These are phyloP conservation scores for Steinernema hermaphroditum DNA, from an alignment of 2,888 invertebrate species.

Conservation along the genomic window DNA sequence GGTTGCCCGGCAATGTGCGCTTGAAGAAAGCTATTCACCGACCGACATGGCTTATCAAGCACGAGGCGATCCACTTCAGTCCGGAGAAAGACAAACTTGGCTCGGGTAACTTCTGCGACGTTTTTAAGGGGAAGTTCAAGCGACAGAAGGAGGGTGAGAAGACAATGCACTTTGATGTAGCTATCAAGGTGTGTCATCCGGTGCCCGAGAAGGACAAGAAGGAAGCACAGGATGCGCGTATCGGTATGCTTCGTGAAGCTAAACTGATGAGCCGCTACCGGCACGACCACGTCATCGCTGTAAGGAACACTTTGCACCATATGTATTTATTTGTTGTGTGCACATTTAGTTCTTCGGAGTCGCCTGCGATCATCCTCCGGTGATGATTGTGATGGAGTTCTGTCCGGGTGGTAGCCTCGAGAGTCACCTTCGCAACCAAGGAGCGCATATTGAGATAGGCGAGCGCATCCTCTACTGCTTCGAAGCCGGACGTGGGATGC, in stretches of 20 bases:
- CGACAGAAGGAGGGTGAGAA: neutral
- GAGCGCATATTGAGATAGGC: slow-evolving; percentile 7
- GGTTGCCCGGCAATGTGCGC: slow-evolving; percentile 36
- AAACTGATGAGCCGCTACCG: slow-evolving; percentile 49
- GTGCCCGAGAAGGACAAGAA: slow-evolving; percentile 22
- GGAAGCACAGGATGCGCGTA: slow-evolving; percentile 16
- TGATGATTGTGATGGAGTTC: slow-evolving; percentile 98
- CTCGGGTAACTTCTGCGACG: slow-evolving; percentile 24
- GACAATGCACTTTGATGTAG: neutral
- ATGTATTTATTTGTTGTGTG: neutral
- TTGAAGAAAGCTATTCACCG: slow-evolving; percentile 38
- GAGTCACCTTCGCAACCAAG: slow-evolving; percentile 41
- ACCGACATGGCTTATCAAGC: slow-evolving; percentile 49
- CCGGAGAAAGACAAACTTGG: slow-evolving; percentile 30
- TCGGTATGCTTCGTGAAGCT: slow-evolving; percentile 49
- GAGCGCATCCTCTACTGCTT: slow-evolving; percentile 39
- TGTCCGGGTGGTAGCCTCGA: slow-evolving; percentile 70
- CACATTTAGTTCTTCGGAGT: slow-evolving; percentile 81
- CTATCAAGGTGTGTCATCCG: slow-evolving; percentile 32
- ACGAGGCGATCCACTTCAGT: slow-evolving; percentile 43
- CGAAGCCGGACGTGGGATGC: slow-evolving; percentile 77
- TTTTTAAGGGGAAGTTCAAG: slow-evolving; percentile 22
- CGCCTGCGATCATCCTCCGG: slow-evolving; percentile 94
- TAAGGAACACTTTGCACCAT: too few species aligned
- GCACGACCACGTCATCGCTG: slow-evolving; percentile 47